These are phyloP conservation scores for Gallinago jamesoni DNA, from an alignment of 2,113 vertebrate genomes.

Conservation along the genomic window DNA sequence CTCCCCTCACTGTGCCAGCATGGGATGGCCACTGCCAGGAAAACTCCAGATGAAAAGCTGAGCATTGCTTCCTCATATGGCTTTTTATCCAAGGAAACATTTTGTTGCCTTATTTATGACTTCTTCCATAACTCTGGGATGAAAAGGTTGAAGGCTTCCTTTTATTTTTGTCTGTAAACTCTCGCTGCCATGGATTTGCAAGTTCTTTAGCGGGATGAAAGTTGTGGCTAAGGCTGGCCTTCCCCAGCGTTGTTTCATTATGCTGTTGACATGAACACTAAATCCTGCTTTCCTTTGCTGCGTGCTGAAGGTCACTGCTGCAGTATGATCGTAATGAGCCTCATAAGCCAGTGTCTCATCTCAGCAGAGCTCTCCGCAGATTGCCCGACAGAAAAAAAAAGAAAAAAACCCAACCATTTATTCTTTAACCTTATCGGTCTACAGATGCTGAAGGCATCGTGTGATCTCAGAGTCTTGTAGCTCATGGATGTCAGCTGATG, in stretches of 20 bases:
- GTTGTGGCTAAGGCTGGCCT: constrained; percentile 56
- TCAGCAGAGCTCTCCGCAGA: background rate
- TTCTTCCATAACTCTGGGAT: background rate
- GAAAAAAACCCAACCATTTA: background rate
- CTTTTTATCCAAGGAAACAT: constrained; percentile 8
- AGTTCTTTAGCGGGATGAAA: constrained; percentile 40
- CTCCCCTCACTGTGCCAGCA: fast-evolving
- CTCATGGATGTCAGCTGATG: background rate
- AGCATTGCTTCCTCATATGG: background rate
- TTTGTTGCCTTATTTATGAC: constrained; percentile 30
- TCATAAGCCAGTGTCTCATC: constrained; percentile 58
- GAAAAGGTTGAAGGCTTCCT: background rate
- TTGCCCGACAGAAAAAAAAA: background rate
- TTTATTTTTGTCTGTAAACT: constrained; percentile 5
- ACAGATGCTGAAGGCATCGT: background rate
- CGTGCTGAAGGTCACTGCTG: constrained; percentile 65
- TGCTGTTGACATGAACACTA: constrained; percentile 60
- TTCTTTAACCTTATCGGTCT: constrained; percentile 37
- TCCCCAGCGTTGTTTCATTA: constrained; percentile 68
- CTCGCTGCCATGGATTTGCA: background rate
- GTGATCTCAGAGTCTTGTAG: constrained; percentile 32
- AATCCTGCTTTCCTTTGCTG: constrained; percentile 69
- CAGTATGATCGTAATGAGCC: constrained; percentile 46
- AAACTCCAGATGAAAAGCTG: background rate
- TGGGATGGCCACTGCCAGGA: fast-evolving